These are phyloP conservation scores for Rhagonycha fulva DNA, from an alignment of 2,888 invertebrate genomes.

Conservation along the genomic window DNA sequence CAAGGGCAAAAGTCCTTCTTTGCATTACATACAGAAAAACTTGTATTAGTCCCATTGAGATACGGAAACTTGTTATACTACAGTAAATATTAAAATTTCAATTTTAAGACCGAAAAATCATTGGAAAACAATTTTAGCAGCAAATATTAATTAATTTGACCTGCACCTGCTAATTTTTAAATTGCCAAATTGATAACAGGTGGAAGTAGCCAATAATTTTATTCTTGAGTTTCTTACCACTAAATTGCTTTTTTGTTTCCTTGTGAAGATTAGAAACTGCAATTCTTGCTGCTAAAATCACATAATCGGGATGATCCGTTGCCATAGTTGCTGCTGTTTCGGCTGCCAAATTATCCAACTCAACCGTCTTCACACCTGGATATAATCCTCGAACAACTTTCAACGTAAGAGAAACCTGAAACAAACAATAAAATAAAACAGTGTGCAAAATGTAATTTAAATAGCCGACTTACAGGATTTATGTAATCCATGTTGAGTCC, in stretches of 20 bases:
- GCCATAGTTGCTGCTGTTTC: constrained; percentile 99
- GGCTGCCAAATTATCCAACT: constrained; percentile 96
- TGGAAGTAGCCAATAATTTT: too few relatives aligned
- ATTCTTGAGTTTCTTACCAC: constrained; percentile 71
- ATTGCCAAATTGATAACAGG: neutral
- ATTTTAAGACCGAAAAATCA: too few relatives aligned
- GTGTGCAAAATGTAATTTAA: neutral
- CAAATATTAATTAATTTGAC: neutral
- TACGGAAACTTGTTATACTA: too few relatives aligned
- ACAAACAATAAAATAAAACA: constrained; percentile 11
- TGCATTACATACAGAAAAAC: too few relatives aligned
- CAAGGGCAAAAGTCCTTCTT: too few relatives aligned
- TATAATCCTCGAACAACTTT: constrained; percentile 96
- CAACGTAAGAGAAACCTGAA: constrained; percentile 77
- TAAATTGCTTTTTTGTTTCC: constrained; percentile 94
- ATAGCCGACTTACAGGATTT: constrained; percentile 76
- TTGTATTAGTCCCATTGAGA: too few relatives aligned
- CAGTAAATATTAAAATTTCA: too few relatives aligned
- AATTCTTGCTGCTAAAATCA: constrained; percentile 83
- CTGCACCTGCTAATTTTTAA: neutral
- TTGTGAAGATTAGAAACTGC: constrained; percentile 98
- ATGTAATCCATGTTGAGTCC: constrained; percentile 95
- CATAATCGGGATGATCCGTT: constrained; percentile 96
- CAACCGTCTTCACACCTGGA: constrained; percentile 94
- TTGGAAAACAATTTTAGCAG: neutral